phyloP scores from a whole-genome alignment of 1,140 invertebrate genomes.

The Temnothorax curvispinosus region DNA sequence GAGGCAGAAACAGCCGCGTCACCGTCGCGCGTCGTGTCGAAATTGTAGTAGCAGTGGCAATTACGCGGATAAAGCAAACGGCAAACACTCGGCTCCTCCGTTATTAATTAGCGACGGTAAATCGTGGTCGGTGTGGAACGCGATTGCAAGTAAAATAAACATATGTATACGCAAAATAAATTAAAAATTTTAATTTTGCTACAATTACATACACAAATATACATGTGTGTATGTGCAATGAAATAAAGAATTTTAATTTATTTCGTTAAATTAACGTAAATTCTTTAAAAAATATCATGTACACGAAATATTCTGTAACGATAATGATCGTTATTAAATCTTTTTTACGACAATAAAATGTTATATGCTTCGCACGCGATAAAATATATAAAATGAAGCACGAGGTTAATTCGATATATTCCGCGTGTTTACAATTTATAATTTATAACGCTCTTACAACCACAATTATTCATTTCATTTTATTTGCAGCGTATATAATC shows the following conservation, averaged over 20 bases:
- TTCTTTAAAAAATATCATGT: not conserved
- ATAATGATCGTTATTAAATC: not conserved
- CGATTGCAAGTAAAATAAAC: constrained; percentile 15
- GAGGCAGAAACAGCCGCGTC: not conserved
- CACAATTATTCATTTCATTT: not conserved
- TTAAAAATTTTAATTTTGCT: not conserved
- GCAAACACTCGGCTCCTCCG: not conserved
- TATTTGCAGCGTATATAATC: no score
- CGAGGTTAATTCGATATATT: not conserved
- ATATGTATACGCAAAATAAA: not conserved
- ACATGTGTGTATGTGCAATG: no score
- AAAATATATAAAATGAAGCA: not conserved
- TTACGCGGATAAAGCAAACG: constrained; percentile 2
- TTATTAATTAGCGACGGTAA: not conserved
- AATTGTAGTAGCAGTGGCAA: not conserved
- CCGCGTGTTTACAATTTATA: not conserved
- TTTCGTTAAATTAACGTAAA: not conserved
- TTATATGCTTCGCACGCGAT: not conserved
- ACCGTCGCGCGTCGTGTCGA: not conserved
- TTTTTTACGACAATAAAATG: not conserved
- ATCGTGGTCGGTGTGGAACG: no score
- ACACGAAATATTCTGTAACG: not conserved
- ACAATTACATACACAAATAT: not conserved
- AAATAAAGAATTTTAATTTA: not conserved
- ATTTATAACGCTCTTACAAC: not conserved